A percentile compares a stretch with the other conserved stretches of the same genome.
Conservation (phyloP, 2,797 vertebrate genomes). For the Sphenopsis melanotis region DNA sequence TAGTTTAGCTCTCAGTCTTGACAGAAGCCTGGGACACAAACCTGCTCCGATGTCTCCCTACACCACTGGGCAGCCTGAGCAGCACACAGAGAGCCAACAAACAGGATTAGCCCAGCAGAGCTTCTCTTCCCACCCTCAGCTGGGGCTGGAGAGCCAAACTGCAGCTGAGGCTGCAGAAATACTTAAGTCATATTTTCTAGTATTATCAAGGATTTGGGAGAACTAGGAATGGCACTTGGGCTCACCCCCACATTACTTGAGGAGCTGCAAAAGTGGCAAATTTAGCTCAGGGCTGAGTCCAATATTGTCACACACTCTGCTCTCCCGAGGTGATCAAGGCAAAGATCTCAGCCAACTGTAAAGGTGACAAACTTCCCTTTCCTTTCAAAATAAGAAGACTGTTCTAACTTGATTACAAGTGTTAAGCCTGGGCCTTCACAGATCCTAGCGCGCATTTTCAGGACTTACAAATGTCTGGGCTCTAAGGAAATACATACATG, state of each 20-base stretch:
- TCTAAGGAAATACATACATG: not conserved
- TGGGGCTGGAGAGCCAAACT: not conserved
- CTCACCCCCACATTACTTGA: not conserved
- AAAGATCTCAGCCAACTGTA: not conserved
- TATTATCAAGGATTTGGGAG: not conserved
- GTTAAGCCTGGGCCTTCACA: not conserved
- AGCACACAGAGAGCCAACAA: not conserved
- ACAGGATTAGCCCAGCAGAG: not conserved
- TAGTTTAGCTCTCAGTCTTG: not conserved
- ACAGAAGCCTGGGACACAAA: not conserved
- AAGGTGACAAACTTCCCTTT: not conserved
- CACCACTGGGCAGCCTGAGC: not conserved
- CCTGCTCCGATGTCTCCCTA: not conserved
- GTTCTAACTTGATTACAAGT: not conserved
- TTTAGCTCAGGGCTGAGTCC: not conserved
- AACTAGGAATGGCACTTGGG: not conserved
- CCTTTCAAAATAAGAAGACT: not conserved
- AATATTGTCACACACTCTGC: not conserved
- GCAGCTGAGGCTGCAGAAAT: not conserved
- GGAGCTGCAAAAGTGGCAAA: not conserved
- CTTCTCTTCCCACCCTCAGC: not conserved
- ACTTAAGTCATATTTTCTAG: not conserved
- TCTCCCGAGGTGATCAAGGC: not conserved
- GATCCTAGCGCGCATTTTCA: not conserved
- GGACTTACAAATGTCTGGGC: not conserved